Evolutionary conservation across 2,888 invertebrate genomes (phyloP).

Genomic region (Elegia similella): DNA sequence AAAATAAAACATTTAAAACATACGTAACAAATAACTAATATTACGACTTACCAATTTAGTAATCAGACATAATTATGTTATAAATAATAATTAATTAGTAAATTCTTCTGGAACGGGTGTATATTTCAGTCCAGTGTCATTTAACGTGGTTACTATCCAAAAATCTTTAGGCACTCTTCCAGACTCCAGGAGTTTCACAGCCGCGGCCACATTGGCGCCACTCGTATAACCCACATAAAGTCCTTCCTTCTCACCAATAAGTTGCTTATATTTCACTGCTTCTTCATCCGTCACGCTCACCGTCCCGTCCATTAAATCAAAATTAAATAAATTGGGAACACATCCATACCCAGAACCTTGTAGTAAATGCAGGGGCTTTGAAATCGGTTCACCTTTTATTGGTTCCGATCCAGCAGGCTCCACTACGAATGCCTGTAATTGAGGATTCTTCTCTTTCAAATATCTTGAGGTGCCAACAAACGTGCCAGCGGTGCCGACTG

Average conservation of each 20-base stretch:
- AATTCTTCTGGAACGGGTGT: slow-evolving; percentile 56
- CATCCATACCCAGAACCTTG: slow-evolving; percentile 74
- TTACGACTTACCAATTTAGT: too few species aligned
- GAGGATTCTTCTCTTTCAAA: slow-evolving; percentile 63
- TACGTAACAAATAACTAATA: too few species aligned
- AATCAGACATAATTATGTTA: neutral
- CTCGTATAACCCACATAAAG: slow-evolving; percentile 72
- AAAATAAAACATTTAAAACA: too few species aligned
- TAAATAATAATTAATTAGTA: slow-evolving; percentile 22
- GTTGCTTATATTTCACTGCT: slow-evolving; percentile 52
- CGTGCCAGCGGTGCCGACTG: slow-evolving; percentile 70
- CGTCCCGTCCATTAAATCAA: slow-evolving; percentile 64
- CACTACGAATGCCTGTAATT: slow-evolving; percentile 59
- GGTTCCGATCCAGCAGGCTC: slow-evolving; percentile 69
- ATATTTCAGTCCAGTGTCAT: slow-evolving; percentile 69
- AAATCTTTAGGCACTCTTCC: slow-evolving; percentile 60
- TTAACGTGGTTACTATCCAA: slow-evolving; percentile 67
- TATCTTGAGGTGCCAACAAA: slow-evolving; percentile 64
- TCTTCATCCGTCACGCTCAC: slow-evolving; percentile 67
- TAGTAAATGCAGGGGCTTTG: slow-evolving; percentile 68
- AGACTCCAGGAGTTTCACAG: slow-evolving; percentile 62
- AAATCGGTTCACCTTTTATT: slow-evolving; percentile 62
- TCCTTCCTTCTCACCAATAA: slow-evolving; percentile 67
- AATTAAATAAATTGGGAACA: slow-evolving; percentile 63
- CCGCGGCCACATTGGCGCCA: slow-evolving; percentile 71